A percentile compares a stretch with the other conserved stretches of the same genome.
These are phyloP conservation scores for Paramormyrops hopkinsi DNA, from an alignment of 2,797 vertebrate genomes.

Conservation along the genomic window DNA sequence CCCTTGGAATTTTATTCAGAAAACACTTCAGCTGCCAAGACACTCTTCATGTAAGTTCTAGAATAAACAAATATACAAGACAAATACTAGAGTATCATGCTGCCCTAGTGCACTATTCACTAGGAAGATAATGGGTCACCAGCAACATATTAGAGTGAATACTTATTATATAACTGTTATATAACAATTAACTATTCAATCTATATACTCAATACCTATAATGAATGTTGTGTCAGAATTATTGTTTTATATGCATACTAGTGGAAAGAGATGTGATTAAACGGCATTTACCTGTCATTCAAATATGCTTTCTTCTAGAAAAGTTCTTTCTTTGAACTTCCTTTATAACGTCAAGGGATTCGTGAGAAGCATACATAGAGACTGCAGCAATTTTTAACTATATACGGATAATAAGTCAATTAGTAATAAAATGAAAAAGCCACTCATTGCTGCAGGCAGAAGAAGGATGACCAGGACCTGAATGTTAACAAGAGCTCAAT, in stretches of 20 bases:
- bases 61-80: background rate
- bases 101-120: background rate
- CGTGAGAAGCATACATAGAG: background rate
- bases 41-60: background rate
- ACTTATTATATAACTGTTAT: background rate
- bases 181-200: background rate
- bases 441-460: background rate
- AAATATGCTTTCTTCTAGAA: background rate
- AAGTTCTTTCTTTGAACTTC: background rate
- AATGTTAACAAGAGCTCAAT: constrained; percentile 10
- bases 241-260: background rate
- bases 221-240: background rate
- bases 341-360: constrained; percentile 6
- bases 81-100: background rate
- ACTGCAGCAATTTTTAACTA: background rate
- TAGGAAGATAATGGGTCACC: background rate
- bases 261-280: background rate
- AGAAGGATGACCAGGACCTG: background rate
- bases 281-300: background rate
- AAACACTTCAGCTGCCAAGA: background rate
- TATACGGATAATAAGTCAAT: background rate
- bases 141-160: background rate
- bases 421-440: constrained; percentile 13
- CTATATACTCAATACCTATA: background rate
- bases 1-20: background rate